Evolutionary conservation across 2,797 vertebrate genomes (phyloP).

Genomic region (Liasis olivaceus): DNA sequence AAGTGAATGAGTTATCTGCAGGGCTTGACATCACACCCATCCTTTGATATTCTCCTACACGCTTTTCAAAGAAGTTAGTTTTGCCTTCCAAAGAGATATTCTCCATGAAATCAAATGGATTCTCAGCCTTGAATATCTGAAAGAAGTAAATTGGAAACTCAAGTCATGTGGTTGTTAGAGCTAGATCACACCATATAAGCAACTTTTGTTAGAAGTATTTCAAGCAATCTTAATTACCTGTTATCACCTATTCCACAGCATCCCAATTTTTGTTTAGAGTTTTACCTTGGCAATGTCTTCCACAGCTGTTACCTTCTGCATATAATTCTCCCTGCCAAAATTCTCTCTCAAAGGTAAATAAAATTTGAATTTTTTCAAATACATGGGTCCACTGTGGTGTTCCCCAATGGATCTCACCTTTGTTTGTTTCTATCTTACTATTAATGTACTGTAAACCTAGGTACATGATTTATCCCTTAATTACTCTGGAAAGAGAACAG

Average conservation of each 20-base stretch:
- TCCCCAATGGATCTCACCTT: neutral
- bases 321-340: neutral
- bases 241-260: neutral
- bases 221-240: neutral
- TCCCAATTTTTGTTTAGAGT: neutral
- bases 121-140: slow-evolving; percentile 89
- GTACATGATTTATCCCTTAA: neutral
- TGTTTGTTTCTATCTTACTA: neutral
- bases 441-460: neutral
- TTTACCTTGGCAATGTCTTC: neutral
- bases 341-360: neutral
- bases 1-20: slow-evolving; percentile 87
- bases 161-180: neutral
- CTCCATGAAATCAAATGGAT: slow-evolving; percentile 99
- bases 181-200: neutral
- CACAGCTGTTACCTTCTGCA: neutral
- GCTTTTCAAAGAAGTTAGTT: slow-evolving; percentile 98
- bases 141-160: slow-evolving; percentile 27
- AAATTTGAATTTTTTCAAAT: neutral
- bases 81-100: slow-evolving; percentile 98
- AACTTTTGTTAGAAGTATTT: neutral
- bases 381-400: neutral
- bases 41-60: slow-evolving; percentile 94
- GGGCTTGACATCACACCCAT: slow-evolving; percentile 94
- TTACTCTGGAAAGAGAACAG: neutral